These are phyloP conservation scores for Hydropotes inermis DNA, from an alignment of 2,113 vertebrate genomes.

Conservation along the genomic window DNA sequence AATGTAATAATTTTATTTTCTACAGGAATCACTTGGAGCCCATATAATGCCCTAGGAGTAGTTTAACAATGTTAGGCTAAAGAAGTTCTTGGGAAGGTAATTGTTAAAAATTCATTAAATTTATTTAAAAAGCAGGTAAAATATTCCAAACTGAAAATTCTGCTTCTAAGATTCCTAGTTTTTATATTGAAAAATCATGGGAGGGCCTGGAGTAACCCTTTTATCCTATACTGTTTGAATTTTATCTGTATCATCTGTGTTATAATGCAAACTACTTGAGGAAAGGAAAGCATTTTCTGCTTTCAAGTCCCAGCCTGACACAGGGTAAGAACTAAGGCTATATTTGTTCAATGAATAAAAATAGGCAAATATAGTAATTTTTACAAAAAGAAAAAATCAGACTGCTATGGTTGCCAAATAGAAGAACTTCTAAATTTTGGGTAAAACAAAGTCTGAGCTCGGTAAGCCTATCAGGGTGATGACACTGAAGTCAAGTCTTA, in stretches of 20 bases:
- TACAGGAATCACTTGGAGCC: not conserved
- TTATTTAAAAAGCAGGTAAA: not conserved
- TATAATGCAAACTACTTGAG: not conserved
- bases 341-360: not conserved
- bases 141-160: not conserved
- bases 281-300: not conserved
- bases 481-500: not conserved
- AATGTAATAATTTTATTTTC: not conserved
- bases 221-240: not conserved
- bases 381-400: not conserved
- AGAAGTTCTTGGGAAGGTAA: not conserved
- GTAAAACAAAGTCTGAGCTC: not conserved
- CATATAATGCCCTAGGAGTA: not conserved
- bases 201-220: not conserved
- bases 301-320: not conserved
- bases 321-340: not conserved
- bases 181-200: not conserved
- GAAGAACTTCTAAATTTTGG: not conserved
- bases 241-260: too few species aligned
- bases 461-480: not conserved
- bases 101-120: slow-evolving; percentile 2
- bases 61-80: slow-evolving; percentile 1
- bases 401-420: not conserved
- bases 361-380: not conserved
- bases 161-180: not conserved